These are phyloP conservation scores for Dermatemys mawii DNA, from an alignment of 2,113 vertebrate genomes.

Conservation along the genomic window DNA sequence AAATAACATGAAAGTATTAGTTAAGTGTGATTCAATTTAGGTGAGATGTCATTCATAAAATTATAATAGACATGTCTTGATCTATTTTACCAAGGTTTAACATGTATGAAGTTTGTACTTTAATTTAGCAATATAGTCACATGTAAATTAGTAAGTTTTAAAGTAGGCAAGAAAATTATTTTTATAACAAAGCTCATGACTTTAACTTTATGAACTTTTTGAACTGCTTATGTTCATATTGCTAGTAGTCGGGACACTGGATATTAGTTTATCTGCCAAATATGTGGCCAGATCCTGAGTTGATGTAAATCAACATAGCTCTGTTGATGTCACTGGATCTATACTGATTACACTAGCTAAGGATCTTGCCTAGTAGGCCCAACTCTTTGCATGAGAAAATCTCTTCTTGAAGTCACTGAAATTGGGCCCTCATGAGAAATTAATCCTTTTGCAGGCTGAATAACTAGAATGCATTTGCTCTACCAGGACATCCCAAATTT, in stretches of 20 bases:
- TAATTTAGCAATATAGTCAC: neutral
- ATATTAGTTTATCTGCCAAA: neutral
- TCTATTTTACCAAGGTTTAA: neutral
- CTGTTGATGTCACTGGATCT: neutral
- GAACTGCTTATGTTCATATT: conserved; percentile 21
- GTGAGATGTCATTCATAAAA: neutral
- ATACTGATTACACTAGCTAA: conserved; percentile 41
- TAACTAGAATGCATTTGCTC: neutral
- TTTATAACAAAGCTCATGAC: conserved; percentile 2
- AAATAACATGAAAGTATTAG: neutral
- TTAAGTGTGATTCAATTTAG: neutral
- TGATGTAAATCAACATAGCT: conserved; percentile 20
- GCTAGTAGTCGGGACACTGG: conserved; percentile 13
- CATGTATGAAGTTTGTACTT: neutral
- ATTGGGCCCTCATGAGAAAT: neutral
- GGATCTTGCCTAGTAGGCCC: conserved; percentile 30
- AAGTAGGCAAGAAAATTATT: conserved; percentile 31
- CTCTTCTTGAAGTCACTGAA: neutral
- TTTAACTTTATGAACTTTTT: conserved; percentile 20
- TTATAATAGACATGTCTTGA: neutral
- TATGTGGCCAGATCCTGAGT: neutral
- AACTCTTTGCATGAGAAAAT: neutral
- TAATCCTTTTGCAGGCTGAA: neutral
- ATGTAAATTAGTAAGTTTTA: conserved; percentile 22
- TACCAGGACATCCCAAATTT: neutral